Evolutionary conservation across 2,113 vertebrate species (phyloP).

Genomic region (Forbesichthys agassizii): DNA sequence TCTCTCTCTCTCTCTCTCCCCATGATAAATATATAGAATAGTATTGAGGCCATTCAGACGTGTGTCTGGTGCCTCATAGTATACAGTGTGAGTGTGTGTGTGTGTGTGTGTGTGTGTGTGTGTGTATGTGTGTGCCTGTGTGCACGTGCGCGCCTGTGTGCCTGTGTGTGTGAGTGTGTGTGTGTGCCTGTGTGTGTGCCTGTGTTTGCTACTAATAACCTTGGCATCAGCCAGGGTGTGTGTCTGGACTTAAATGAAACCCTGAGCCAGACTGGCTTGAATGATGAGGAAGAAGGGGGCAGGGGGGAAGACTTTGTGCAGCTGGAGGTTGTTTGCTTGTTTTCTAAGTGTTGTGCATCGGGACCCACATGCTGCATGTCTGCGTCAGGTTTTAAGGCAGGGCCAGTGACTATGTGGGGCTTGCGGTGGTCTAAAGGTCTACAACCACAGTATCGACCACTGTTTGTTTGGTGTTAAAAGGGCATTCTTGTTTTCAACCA

Average conservation of each 20-base stretch:
- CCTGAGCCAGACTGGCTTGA: conserved; percentile 64
- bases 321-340: not conserved
- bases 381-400: conserved; percentile 5
- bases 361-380: not conserved
- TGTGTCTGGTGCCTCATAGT: conserved; percentile 47
- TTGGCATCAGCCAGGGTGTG: conserved; percentile 68
- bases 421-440: conserved; percentile 26
- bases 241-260: conserved; percentile 71
- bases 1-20: conserved; percentile 5
- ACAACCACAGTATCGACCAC: conserved; percentile 18
- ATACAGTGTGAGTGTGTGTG: not conserved
- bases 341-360: no score
- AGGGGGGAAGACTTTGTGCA: not conserved
- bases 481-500: no score
- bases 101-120: conserved; percentile 8
- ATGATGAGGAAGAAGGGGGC: conserved; percentile 40
- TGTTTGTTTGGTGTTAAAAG: not conserved
- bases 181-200: conserved; percentile 25
- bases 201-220: conserved; percentile 58
- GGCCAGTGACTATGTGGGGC: conserved; percentile 32
- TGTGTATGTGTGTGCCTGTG: conserved; percentile 27
- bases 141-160: conserved; percentile 42
- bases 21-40: conserved; percentile 29
- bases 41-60: conserved; percentile 42
- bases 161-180: conserved; percentile 12